Evolutionary conservation across 2,797 vertebrate species (phyloP), one percentile per base, ranked within the genome.

Genomic region (Pangasius larnaudii): DNA sequence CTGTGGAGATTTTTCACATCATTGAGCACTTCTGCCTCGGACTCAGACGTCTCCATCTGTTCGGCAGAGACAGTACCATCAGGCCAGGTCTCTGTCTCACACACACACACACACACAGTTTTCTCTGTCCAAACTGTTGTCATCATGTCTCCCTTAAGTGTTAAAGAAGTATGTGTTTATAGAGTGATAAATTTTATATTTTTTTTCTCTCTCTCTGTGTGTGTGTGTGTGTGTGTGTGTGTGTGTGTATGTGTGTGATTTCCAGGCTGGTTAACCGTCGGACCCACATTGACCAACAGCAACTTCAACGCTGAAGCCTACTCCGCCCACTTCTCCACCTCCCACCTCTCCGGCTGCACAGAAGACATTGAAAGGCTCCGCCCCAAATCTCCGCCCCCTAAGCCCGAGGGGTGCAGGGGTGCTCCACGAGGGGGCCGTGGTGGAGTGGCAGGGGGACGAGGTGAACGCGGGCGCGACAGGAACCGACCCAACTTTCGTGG

Each of bases 1-100:
- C 99, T 0, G 98, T 99, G 4, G 99, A 99, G 95, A 99, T 99
- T 81, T 99, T 99, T 88, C 99, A 99, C 92, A 99, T 99, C 89
- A 99, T 99, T 11, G 98, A 99, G 88, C 98, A 99, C 81, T 99
- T 99, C 94, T 99, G 98, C 92, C 96, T 99, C 0, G 98, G 98
- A 14, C 97, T 97, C 22, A 94, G 98, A 78, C 96, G 99, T 9
- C 96, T 99, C 46, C 98, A 99, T 92, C 96, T 99, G 10, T 99
- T 99, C 39, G 99, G 98, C 86, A 95, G 98, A 89, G 99, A 99
- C 91, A 99, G 98, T 72, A 99, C 98, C 8, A 99, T 99, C 72
- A 96, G 99, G 90, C 98, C 98, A 94, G 99, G 99, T 98, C 92
- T 46, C 27, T 22, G 84, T 90, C 39, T 16, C 42, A 24, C 5